Base-by-base conservation (phyloP, 2,888 invertebrate species). In the Thymelicus lineola region DNA sequence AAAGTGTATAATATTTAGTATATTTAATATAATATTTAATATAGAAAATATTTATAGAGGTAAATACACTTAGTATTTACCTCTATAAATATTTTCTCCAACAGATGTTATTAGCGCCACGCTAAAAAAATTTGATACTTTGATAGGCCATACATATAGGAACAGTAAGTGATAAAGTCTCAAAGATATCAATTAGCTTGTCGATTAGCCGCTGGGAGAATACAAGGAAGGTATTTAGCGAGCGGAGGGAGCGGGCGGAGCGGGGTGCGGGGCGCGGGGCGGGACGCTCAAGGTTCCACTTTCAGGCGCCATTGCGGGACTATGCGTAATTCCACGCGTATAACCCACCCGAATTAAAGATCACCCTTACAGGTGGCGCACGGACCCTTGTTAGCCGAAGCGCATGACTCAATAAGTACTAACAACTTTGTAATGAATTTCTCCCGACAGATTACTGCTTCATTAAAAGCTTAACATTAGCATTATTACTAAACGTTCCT, bases 301-400 rank as follows among this genome's bases (percentile, higher is more conserved):
- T 78, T 80, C 80, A 83, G 78, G 82, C 84, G 87, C 86, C 90
- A 88, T 85, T 90, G 90, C 89, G 91, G 91, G 85, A 82, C 88
- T 86, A 87, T 90, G 90, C 90, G 90, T 90, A 89, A 83, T 85
- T 86, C 83, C 80, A 87, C 81, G 80, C 82, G 79, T 82, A 79
- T 77, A 81, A 82, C 75, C 80, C 82, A 76, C 58, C 78, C 71
- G 74, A 86, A 82, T 83, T 82, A 68, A 68, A 68, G 55, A 68
- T 68, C 67, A 62, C 55, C 61, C 62, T 61, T 68, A 68, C 67
- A 62, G 67, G 61, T 62, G 67, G 61, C 42, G 12, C 42, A 10
- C 45, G 35, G 53, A 60, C 62, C 14, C 66, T 15, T 57, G 58
- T 55, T 28, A 55, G 58, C 14, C 59, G 15, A n/a, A 15, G 17